These are phyloP conservation scores for Leucoma salicis DNA, from an alignment of 2,888 invertebrate species.

Conservation along the genomic window DNA sequence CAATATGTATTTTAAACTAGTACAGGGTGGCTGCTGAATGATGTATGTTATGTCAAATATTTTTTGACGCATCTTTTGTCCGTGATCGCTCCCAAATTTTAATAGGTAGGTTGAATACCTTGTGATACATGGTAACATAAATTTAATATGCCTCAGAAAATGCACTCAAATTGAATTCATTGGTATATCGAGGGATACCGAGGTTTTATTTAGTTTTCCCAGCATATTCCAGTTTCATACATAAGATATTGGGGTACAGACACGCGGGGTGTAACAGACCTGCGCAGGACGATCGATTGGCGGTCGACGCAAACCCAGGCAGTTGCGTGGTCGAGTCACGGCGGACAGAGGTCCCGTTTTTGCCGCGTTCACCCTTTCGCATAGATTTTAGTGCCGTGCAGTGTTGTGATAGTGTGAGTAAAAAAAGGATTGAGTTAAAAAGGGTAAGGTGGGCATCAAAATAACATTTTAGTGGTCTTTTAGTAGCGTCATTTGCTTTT, in stretches of 20 bases:
- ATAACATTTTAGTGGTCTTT: conserved; percentile 4
- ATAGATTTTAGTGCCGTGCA: conserved; percentile 54
- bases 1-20: too few species aligned
- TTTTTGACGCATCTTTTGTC: too few species aligned
- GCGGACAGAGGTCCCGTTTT: conserved; percentile 40
- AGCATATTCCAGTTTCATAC: conserved; percentile 69
- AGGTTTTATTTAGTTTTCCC: conserved; percentile 60
- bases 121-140: too few species aligned
- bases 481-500: too few species aligned
- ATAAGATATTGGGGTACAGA: conserved; percentile 73
- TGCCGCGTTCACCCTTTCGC: conserved; percentile 57
- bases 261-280: conserved; percentile 55
- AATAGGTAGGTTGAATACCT: too few species aligned
- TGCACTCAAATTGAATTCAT: conserved; percentile 4
- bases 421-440: conserved; percentile 32
- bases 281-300: conserved; percentile 75
- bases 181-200: conserved; percentile 1
- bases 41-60: too few species aligned
- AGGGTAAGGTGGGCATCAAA: conserved; percentile 29
- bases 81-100: too few species aligned
- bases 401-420: conserved; percentile 35
- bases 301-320: conserved; percentile 56
- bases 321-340: conserved; percentile 56
- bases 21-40: too few species aligned
- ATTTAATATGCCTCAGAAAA: too few species aligned